phyloP scores from a whole-genome alignment of 1,140 invertebrate species.

The Potamilus streckersoni region DNA sequence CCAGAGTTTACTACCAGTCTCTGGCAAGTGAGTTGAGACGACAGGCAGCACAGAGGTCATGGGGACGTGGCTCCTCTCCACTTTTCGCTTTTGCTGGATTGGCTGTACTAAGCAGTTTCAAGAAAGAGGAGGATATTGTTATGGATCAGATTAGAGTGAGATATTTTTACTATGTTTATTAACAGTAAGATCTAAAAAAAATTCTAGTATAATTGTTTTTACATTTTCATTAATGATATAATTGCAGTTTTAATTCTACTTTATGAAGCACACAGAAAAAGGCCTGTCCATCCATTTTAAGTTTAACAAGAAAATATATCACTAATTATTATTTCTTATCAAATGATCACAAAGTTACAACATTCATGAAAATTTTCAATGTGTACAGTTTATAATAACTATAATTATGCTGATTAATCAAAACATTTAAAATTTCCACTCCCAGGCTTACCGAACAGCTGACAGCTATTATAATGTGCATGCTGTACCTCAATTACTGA shows the following conservation, averaged over 20 bases:
- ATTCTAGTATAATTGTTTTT: neutral
- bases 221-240: neutral
- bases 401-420: too few relatives aligned
- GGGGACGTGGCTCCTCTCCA: constrained; percentile 17
- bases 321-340: neutral
- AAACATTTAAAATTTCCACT: too few relatives aligned
- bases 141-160: constrained; percentile 26
- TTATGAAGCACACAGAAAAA: neutral
- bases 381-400: too few relatives aligned
- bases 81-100: constrained; percentile 36
- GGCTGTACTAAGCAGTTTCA: constrained; percentile 12
- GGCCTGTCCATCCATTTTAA: neutral
- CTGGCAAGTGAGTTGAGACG: constrained; percentile 36
- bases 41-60: constrained; percentile 27
- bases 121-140: constrained; percentile 23
- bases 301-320: neutral
- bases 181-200: neutral
- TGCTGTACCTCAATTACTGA: too few relatives aligned
- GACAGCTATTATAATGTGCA: too few relatives aligned
- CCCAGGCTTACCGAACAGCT: too few relatives aligned
- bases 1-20: constrained; percentile 14
- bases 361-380: too few relatives aligned
- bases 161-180: neutral
- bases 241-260: neutral
- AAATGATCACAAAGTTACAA: too few relatives aligned